Evolutionary conservation across 2,113 vertebrate species (phyloP).

Genomic region (Phyllopteryx taeniolatus): DNA sequence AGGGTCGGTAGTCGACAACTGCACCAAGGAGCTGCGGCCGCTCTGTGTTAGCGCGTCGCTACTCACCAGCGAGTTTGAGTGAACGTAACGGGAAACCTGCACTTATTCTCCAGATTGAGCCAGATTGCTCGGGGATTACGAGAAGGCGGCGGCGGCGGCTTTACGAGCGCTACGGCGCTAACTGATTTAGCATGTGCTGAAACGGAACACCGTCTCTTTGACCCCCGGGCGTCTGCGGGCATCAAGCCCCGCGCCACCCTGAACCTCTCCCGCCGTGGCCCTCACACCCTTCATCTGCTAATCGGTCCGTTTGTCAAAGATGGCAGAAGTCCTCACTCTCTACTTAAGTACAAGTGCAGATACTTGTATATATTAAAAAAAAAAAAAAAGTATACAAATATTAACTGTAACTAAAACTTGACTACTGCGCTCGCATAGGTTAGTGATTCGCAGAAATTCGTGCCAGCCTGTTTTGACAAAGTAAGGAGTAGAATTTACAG

Average conservation of each 20-base stretch:
- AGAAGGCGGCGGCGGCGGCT: conserved; percentile 56
- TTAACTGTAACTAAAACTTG: too few relatives aligned
- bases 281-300: conserved; percentile 69
- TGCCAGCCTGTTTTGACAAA: too few relatives aligned
- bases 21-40: not conserved
- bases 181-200: conserved; percentile 80
- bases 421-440: too few relatives aligned
- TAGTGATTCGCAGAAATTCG: too few relatives aligned
- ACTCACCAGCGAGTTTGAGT: conserved; percentile 11
- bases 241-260: not conserved
- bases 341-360: not conserved
- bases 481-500: too few relatives aligned
- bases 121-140: conserved; percentile 74
- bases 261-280: conserved; percentile 59
- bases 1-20: not conserved
- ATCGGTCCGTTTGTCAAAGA: conserved; percentile 75
- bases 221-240: conserved; percentile 63
- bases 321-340: not conserved
- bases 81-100: conserved; percentile 65
- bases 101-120: conserved; percentile 68
- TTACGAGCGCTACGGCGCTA: conserved; percentile 63
- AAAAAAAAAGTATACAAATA: too few relatives aligned
- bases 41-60: conserved; percentile 8
- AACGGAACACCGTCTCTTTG: conserved; percentile 75
- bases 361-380: not conserved